Conservation (phyloP, 2,797 vertebrate genomes). For the Acrocephalus scirpaceus region DNA sequence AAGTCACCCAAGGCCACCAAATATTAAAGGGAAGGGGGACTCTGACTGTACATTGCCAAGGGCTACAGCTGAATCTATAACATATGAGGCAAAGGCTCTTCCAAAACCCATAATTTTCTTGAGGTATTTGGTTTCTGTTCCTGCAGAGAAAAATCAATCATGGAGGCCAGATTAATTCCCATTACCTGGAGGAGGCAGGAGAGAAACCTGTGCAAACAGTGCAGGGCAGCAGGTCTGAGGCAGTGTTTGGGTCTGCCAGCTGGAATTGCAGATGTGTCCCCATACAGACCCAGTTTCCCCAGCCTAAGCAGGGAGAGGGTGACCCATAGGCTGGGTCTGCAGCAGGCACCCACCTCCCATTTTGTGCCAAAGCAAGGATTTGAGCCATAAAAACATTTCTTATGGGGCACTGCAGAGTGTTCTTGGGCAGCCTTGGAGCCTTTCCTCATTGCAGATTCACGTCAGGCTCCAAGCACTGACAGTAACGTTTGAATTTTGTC, state of each 20-base stretch:
- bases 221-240: background rate
- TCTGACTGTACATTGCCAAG: background rate
- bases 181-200: background rate
- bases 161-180: background rate
- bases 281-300: accelerated
- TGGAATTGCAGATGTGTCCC: background rate
- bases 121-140: background rate
- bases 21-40: background rate
- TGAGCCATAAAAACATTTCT: background rate
- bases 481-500: background rate
- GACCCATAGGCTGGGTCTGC: background rate
- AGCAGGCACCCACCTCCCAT: background rate
- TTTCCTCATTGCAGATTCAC: conserved; percentile 5
- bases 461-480: background rate
- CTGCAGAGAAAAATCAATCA: background rate
- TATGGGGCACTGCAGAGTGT: background rate
- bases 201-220: background rate
- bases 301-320: background rate
- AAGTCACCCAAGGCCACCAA: background rate
- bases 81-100: background rate
- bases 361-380: background rate
- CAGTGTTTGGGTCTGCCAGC: background rate
- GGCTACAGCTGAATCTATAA: background rate
- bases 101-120: background rate
- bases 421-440: background rate